These are phyloP conservation scores for Eolophus roseicapilla DNA, from an alignment of 2,113 vertebrate species.

Conservation along the genomic window DNA sequence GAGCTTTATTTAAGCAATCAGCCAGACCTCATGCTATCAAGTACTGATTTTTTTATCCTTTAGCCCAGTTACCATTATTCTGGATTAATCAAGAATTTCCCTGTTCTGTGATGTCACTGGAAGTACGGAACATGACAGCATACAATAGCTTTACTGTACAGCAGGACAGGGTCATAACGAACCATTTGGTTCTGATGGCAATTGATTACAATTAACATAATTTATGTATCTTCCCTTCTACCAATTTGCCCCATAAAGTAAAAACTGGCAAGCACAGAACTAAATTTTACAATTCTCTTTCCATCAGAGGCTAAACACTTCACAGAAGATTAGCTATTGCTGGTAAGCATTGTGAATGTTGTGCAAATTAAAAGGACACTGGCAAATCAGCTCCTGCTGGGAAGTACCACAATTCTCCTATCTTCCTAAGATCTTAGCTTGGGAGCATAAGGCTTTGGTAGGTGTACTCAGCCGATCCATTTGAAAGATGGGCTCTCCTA, in stretches of 20 bases:
- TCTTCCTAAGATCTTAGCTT: not conserved
- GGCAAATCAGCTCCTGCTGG: not conserved
- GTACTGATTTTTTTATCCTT: not conserved
- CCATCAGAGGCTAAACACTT: not conserved
- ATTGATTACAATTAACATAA: not conserved
- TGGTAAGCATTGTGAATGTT: not conserved
- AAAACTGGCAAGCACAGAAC: not conserved
- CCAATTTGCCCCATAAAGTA: not conserved
- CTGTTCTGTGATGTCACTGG: not conserved
- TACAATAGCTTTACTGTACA: not conserved
- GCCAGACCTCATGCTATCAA: not conserved
- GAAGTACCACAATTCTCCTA: not conserved
- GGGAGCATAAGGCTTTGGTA: not conserved
- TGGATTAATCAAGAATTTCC: not conserved
- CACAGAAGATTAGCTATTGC: not conserved
- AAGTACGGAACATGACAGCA: not conserved
- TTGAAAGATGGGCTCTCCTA: not conserved
- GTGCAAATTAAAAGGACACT: not conserved
- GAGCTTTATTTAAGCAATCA: not conserved
- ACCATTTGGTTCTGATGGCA: not conserved
- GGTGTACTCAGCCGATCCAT: not conserved
- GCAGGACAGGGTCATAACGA: not conserved
- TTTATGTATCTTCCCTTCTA: not conserved
- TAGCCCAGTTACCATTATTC: not conserved
- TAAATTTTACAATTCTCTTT: not conserved